Evolutionary conservation across 2,888 invertebrate species (phyloP), one percentile per base, ranked within the genome.

Genomic region (Boloria euphrosyne): DNA sequence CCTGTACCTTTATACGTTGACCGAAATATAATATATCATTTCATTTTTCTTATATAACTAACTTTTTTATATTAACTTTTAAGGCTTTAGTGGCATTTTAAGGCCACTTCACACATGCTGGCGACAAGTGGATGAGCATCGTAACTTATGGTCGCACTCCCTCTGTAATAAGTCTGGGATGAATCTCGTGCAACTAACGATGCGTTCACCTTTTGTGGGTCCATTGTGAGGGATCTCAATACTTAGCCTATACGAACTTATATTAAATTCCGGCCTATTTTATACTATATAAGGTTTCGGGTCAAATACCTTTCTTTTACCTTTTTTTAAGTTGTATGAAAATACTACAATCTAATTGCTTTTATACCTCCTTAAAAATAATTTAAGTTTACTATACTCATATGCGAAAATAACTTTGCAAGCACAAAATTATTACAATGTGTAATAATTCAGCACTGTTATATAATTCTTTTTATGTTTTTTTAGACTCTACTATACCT

Each of bases 81-180:
- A 10, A 2, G 31, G 31, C 31, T 14, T n/a, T 6, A 57, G 77
- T 77, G 65, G 53, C 79, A 77, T 79, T 70, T 80, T 80, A 80
- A 16, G 65, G 53, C 13, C 57, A 50, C 60, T 67, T 58, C 72
- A 73, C 80, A 81, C 73, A 73, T 78, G 78, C 71, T 67, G 68
- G 71, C 74, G 78, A 78, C 81, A 79, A 75, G 72, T 75, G 74
- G 76, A 80, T 76, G 78, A 76, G 82, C 78, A 75, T 75, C 80
- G 75, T 82, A 80, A 82, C 76, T 83, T 80, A 83, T 72, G 68
- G 69, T 66, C 52, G 59, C 68, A 61, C 62, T 43, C 61, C 63
- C 66, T 31, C 70, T 62, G 69, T 71, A 74, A 75, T 76, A 74
- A 75, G 73, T 71, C 66, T 58, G 63, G 67, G 71, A 70, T 73